Evolutionary conservation across 2,113 vertebrate species (phyloP), one percentile per base, ranked within the genome.

Genomic region (Cololabis saira): DNA sequence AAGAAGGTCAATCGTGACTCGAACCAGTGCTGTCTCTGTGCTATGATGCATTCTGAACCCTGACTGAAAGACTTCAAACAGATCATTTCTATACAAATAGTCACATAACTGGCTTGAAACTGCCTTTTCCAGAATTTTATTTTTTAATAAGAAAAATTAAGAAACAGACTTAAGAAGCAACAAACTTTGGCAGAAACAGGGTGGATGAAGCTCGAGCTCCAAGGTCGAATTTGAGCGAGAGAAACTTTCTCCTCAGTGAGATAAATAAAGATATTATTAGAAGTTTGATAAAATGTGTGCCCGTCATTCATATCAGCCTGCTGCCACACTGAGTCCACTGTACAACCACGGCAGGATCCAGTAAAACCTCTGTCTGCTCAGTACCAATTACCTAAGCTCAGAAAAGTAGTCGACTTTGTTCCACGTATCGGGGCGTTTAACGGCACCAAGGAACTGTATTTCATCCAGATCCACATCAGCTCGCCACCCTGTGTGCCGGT

Each of bases 391-490:
- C 78, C 68, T 33, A 27, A 53, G 66, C 33, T 54, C 11, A 27
- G 37, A 76, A 45, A 40, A 56, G 16, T 0, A 37, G 3, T 27
- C 53, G 40, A 3, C 55, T 66, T 59, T 14, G 40, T 52, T 76
- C 41, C 49, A 16, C 52, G 60, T 1, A 62, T 71, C 62, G 65
- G 74, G 74, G 68, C 47, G 51, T 52, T 41, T 37, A 51, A 72
- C 22, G 47, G 37, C 19, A 27, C 60, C 41, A 62, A 76, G 58
- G 30, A 70, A 52, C 52, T 58, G 60, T 54, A 62, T 84, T 83
- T 85, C 65, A 81, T 87, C 64, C 73, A 65, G 33, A 71, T 70
- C 73, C 64, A 51, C 49, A 67, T 80, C 74, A 72, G 48, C 67
- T 77, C 75, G 56, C 49, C 84, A 74, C 65, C 78, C 62, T 58